These are phyloP conservation scores for Heliconius sara DNA, from an alignment of 2,888 invertebrate genomes.

Conservation along the genomic window DNA sequence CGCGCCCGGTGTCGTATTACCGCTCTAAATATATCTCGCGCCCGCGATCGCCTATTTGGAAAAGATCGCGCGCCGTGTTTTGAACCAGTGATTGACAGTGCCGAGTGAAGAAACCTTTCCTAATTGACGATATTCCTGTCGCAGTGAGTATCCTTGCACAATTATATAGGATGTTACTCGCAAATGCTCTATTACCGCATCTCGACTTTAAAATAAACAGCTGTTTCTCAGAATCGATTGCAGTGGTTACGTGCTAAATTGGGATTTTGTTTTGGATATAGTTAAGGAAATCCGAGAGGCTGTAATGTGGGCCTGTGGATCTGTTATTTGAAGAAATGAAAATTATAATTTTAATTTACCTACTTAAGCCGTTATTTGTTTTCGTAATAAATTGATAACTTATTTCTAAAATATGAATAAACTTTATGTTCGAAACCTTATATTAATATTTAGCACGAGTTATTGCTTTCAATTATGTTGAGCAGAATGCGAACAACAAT, in stretches of 20 bases:
- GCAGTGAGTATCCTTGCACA: constrained; percentile 70
- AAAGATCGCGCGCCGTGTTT: constrained; percentile 80
- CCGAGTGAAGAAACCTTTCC: constrained; percentile 76
- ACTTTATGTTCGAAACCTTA: neutral
- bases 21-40: constrained; percentile 81
- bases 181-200: constrained; percentile 66
- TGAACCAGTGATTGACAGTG: constrained; percentile 84
- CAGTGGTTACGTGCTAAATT: constrained; percentile 75
- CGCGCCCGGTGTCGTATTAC: constrained; percentile 82
- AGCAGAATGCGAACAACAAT: constrained; percentile 40
- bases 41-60: constrained; percentile 83
- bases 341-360: neutral
- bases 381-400: neutral
- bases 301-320: constrained; percentile 27
- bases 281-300: constrained; percentile 66
- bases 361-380: neutral
- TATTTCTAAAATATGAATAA: neutral
- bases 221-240: constrained; percentile 76
- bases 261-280: constrained; percentile 62
- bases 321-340: constrained; percentile 37
- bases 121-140: constrained; percentile 61
- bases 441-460: neutral
- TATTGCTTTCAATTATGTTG: constrained; percentile 24
- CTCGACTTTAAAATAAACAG: constrained; percentile 79
- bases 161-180: constrained; percentile 50